A percentile compares a stretch with the other conserved stretches of the same genome.
These are phyloP conservation scores for Silvanus unidentatus DNA, from an alignment of 2,888 invertebrate genomes.

Conservation along the genomic window DNA sequence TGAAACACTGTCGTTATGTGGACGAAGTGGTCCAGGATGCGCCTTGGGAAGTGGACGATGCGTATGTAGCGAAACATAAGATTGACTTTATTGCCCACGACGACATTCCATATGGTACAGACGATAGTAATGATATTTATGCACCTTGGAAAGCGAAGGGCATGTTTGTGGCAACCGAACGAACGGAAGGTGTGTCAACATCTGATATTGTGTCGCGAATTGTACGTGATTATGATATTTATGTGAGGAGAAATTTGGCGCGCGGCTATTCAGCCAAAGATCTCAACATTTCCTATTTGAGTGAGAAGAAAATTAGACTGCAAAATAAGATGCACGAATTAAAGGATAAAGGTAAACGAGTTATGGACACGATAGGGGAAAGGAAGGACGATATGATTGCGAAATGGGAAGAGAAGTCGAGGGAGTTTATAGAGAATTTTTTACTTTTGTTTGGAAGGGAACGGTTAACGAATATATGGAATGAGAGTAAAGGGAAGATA, in stretches of 20 bases:
- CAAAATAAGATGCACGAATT: slow-evolving; percentile 97
- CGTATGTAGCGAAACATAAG: slow-evolving; percentile 86
- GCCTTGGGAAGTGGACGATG: slow-evolving; percentile 91
- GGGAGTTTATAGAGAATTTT: slow-evolving; percentile 95
- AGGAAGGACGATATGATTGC: slow-evolving; percentile 84
- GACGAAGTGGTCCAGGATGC: slow-evolving; percentile 92
- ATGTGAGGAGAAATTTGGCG: slow-evolving; percentile 92
- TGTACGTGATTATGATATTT: slow-evolving; percentile 97
- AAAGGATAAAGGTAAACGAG: slow-evolving; percentile 86
- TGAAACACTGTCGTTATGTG: slow-evolving; percentile 96
- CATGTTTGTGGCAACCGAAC: slow-evolving; percentile 96
- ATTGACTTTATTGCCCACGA: slow-evolving; percentile 99
- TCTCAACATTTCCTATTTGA: slow-evolving; percentile 95
- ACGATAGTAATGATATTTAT: slow-evolving; percentile 81
- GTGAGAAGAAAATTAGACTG: slow-evolving; percentile 92
- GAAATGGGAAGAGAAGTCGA: slow-evolving; percentile 97
- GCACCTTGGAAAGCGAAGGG: slow-evolving; percentile 86
- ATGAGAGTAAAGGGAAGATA: slow-evolving; percentile 76
- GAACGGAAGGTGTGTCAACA: slow-evolving; percentile 92
- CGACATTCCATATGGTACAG: slow-evolving; percentile 91
- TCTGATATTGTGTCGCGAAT: slow-evolving; percentile 97
- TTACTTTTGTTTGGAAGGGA: slow-evolving; percentile 89
- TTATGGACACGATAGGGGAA: slow-evolving; percentile 76
- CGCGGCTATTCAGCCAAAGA: slow-evolving; percentile 98
- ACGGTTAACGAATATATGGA: slow-evolving; percentile 82